These are phyloP conservation scores for Ridgeia piscesae DNA, from an alignment of 1,140 invertebrate species.

Conservation along the genomic window DNA sequence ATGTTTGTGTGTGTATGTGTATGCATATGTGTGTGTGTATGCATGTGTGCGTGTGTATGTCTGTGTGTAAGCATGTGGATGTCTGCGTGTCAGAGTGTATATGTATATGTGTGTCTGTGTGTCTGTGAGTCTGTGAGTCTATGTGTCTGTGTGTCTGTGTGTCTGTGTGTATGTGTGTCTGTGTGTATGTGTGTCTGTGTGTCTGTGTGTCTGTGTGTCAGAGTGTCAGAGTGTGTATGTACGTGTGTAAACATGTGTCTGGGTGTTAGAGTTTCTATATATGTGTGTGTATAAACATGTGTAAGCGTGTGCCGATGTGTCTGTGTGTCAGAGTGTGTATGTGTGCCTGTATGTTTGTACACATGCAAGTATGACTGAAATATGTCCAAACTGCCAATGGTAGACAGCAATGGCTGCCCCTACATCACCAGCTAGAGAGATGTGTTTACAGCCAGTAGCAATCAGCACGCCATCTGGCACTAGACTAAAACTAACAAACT, in stretches of 20 bases:
- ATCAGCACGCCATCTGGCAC: not conserved
- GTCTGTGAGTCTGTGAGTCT: too few relatives aligned
- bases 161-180: too few relatives aligned
- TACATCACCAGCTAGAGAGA: not conserved
- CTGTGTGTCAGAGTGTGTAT: not conserved
- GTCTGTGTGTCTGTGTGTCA: not conserved
- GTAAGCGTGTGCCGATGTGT: too few relatives aligned
- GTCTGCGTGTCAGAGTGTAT: too few relatives aligned
- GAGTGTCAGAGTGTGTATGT: not conserved
- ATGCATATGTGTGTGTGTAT: not conserved
- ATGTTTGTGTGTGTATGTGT: not conserved
- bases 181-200: too few relatives aligned
- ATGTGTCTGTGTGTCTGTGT: not conserved
- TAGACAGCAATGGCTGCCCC: not conserved
- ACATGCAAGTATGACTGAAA: not conserved
- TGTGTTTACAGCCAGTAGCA: not conserved
- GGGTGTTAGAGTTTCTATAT: not conserved
- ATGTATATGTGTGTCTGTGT: too few relatives aligned
- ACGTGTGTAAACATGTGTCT: not conserved
- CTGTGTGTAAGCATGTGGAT: too few relatives aligned
- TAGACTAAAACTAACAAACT: not conserved
- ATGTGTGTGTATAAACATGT: not conserved
- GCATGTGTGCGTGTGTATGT: slow-evolving; percentile 7
- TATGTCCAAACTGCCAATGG: not conserved
- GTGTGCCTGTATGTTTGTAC: too few relatives aligned